Evolutionary conservation across 2,113 vertebrate genomes (phyloP), one percentile per base, ranked within the genome.

Genomic region (Danio rerio): DNA sequence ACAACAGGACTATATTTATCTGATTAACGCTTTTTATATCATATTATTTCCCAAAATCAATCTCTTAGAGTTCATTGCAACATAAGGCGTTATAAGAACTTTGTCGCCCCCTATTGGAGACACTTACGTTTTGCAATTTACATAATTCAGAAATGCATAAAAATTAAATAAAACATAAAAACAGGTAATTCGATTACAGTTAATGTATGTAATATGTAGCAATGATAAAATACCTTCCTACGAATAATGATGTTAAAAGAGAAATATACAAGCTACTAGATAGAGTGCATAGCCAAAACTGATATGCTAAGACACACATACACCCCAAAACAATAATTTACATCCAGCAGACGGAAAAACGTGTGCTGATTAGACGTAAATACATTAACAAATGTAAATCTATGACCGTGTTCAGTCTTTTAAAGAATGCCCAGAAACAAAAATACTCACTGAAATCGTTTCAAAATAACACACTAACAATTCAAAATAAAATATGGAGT

Each of bases 291-390:
- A 31, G 1, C 31, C 31, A 31, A 31, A 31, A 31, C 45, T 15
- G 40, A 45, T 8, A 61, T 21, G 20, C n/a, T 55, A 59, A 50
- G 9, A 59, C 59, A 62, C 53, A 81, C 50, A 53, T 13, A 80
- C 20, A n/a, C 2, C 9, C 6, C 13, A 18, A 73, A 40, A 72
- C 45, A 20, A n/a, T 6, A 31, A 59, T 56, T 9, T 21, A 5
- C 18, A 42, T 80, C 83, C 83, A 80, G 56, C 61, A 80, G 62
- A 75, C 66, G 82, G 77, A 69, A 76, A 45, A 71, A 69, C 53
- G 56, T 18, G 31, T 42, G 31, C 18, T 45, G n/a, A 56, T 56
- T n/a, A 73, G 5, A 58, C 2, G 8, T 59, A 9, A 75, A 45
- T 75, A 12, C 53, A 5, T 59, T 56, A 45, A 75, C 59, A 6